These are phyloP conservation scores for Marasmarcha lunaedactyla DNA, from an alignment of 2,888 invertebrate species.

Conservation along the genomic window DNA sequence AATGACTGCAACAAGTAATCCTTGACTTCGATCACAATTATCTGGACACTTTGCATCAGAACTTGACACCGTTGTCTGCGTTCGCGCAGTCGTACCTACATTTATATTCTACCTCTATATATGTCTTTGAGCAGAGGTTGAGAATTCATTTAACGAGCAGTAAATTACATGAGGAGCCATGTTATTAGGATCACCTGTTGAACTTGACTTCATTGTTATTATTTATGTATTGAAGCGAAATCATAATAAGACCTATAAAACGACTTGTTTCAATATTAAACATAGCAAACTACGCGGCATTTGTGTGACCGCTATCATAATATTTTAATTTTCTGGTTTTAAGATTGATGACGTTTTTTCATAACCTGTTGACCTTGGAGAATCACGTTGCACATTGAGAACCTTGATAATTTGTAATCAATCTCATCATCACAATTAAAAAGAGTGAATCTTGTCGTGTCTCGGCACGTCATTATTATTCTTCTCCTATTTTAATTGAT, in stretches of 20 bases:
- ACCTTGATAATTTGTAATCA: background rate
- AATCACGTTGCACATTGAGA: background rate
- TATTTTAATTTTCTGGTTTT: too few relatives aligned
- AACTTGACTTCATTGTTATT: conserved; percentile 41
- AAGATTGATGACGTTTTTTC: background rate
- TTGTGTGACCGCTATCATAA: too few relatives aligned
- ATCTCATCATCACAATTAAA: too few relatives aligned
- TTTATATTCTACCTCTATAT: conserved; percentile 17
- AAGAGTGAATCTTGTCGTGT: background rate
- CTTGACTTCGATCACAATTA: conserved; percentile 62
- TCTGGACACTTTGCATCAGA: conserved; percentile 55
- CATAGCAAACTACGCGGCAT: too few relatives aligned
- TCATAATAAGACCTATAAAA: background rate
- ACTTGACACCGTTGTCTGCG: conserved; percentile 40
- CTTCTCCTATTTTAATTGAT: too few relatives aligned
- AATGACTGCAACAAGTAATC: conserved; percentile 44
- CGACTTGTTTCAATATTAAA: background rate
- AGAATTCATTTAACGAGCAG: conserved; percentile 46
- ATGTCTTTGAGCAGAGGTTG: conserved; percentile 18
- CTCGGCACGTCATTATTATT: too few relatives aligned
- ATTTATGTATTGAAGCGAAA: conserved; percentile 15
- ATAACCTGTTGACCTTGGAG: background rate
- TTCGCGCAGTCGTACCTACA: conserved; percentile 19
- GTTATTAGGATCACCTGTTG: conserved; percentile 45
- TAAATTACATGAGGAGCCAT: conserved; percentile 39